Conservation (phyloP, 2,113 vertebrate species). For the Trochalopteron elliotii region DNA sequence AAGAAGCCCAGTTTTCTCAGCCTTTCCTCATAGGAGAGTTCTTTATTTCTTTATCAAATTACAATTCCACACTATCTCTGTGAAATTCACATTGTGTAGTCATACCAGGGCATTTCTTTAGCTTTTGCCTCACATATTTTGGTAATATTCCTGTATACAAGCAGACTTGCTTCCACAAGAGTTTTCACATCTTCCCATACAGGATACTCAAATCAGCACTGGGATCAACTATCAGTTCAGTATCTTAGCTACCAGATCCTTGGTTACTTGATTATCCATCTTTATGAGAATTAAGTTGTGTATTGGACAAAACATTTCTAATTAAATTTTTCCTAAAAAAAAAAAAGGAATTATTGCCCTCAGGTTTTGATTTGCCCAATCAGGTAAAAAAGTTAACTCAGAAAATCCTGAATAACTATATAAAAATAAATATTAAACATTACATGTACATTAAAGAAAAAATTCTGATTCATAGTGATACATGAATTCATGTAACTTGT, state of each 20-base stretch:
- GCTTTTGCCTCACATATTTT: background rate
- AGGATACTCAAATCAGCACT: background rate
- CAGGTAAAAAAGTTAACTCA: background rate
- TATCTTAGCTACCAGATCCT: background rate
- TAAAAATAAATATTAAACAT: background rate
- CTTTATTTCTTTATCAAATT: background rate
- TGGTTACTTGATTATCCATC: background rate
- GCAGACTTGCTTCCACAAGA: background rate
- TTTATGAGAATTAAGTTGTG: background rate
- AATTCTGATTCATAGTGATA: background rate
- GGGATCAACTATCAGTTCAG: background rate
- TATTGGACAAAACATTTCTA: background rate
- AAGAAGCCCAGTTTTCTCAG: background rate
- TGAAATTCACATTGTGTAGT: background rate
- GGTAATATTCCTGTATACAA: background rate
- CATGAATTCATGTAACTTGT: background rate
- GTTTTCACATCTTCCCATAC: background rate
- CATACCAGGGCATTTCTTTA: background rate
- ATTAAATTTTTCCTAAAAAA: background rate
- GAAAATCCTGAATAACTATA: background rate
- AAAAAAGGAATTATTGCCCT: background rate
- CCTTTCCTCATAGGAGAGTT: background rate
- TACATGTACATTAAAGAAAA: background rate
- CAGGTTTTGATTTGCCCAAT: background rate
- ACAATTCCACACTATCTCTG: background rate